Evolutionary conservation across 2,888 invertebrate species (phyloP).

Genomic region (Drosophila meridiana): DNA sequence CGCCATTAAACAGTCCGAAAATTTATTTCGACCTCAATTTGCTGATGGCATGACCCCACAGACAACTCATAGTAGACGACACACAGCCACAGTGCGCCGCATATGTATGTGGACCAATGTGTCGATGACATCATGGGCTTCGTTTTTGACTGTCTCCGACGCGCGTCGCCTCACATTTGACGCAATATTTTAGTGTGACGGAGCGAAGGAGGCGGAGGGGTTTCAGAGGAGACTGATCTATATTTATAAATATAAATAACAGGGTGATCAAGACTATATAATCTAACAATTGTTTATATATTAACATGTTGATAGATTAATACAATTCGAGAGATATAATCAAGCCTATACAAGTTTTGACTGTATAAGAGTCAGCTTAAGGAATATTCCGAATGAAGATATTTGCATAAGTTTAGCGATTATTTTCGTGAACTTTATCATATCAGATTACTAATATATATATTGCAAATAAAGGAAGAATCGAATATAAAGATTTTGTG

Average conservation of each 20-base stretch:
- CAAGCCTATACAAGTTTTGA: not conserved
- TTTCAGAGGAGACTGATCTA: too few species aligned
- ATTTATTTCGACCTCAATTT: conserved; percentile 74
- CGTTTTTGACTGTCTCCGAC: conserved; percentile 58
- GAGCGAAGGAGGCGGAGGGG: too few species aligned
- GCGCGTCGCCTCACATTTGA: conserved; percentile 50
- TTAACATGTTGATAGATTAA: not conserved
- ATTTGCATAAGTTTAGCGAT: not conserved
- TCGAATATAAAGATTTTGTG: not conserved
- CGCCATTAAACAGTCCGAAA: conserved; percentile 69
- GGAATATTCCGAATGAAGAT: not conserved
- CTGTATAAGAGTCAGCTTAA: not conserved
- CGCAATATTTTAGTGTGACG: conserved; percentile 40
- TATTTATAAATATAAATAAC: conserved; percentile 54
- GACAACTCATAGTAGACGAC: conserved; percentile 26
- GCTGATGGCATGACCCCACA: conserved; percentile 71
- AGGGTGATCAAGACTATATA: conserved; percentile 31
- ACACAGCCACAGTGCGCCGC: conserved; percentile 48
- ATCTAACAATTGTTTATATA: not conserved
- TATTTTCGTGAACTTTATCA: not conserved
- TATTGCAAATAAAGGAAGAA: not conserved
- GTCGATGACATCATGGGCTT: conserved; percentile 72
- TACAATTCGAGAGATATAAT: not conserved
- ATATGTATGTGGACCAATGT: conserved; percentile 62
- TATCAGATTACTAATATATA: not conserved